Evolutionary conservation across 2,888 invertebrate genomes (phyloP).

Genomic region (Muschampia plurimacula): DNA sequence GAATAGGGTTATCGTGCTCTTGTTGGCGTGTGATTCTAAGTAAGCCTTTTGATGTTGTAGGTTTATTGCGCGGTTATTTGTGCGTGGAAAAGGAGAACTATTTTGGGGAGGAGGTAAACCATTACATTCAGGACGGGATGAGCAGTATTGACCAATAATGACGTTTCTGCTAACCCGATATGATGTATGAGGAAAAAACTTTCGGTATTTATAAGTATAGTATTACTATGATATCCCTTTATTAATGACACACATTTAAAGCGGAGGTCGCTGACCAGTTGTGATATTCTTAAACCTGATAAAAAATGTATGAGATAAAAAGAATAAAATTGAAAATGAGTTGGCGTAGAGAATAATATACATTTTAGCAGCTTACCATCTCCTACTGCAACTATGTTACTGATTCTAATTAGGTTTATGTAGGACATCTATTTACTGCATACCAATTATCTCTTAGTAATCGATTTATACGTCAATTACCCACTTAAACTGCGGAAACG

Average conservation of each 20-base stretch:
- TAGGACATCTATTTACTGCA: constrained; percentile 2
- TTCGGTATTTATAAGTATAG: too few relatives aligned
- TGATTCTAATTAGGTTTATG: neutral
- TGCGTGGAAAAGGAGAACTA: neutral
- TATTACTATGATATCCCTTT: too few relatives aligned
- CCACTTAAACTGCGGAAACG: constrained; percentile 11
- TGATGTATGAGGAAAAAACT: too few relatives aligned
- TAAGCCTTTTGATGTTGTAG: constrained; percentile 9
- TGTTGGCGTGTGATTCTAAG: constrained; percentile 15
- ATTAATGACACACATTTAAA: too few relatives aligned
- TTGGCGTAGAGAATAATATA: too few relatives aligned
- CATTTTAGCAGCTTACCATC: neutral
- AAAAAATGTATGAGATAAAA: too few relatives aligned
- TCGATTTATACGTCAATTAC: constrained; percentile 28
- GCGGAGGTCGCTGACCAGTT: too few relatives aligned
- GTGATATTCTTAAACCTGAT: too few relatives aligned
- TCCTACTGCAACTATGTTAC: neutral
- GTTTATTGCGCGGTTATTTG: constrained; percentile 1
- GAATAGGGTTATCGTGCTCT: constrained; percentile 41
- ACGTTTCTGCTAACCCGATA: too few relatives aligned
- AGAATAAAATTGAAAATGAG: too few relatives aligned
- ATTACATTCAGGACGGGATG: neutral
- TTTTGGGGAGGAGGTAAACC: neutral
- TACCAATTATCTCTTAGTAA: constrained; percentile 29
- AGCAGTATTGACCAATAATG: neutral